Conservation (phyloP, 2,888 invertebrate species). For the Malthinus flaveolus region DNA sequence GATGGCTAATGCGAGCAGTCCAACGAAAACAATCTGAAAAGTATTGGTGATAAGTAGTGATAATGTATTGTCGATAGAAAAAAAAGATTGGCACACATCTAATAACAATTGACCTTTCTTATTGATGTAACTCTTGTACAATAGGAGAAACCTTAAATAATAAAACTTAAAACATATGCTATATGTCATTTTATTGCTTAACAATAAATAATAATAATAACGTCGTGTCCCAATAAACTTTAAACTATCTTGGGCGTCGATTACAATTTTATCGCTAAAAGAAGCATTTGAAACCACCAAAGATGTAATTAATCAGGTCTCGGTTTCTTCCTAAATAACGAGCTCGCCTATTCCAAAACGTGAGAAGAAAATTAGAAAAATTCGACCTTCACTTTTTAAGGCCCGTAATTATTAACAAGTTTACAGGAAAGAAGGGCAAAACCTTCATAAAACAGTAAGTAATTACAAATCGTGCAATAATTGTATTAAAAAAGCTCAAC, state of each 20-base stretch:
- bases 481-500: too few relatives aligned
- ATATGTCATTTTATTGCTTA: slow-evolving; percentile 1
- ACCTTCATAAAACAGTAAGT: neutral
- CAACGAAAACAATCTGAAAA: slow-evolving; percentile 19
- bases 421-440: slow-evolving; percentile 1
- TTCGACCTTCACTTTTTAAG: too few relatives aligned
- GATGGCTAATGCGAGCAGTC: slow-evolving; percentile 33
- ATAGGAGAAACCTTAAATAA: slow-evolving; percentile 7
- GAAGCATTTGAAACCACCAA: too few relatives aligned
- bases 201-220: neutral
- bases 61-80: neutral
- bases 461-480: too few relatives aligned
- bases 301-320: too few relatives aligned
- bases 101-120: neutral
- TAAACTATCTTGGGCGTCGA: neutral
- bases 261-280: too few relatives aligned
- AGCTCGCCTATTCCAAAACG: too few relatives aligned
- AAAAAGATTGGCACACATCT: neutral
- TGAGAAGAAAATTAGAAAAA: too few relatives aligned
- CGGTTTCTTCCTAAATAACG: too few relatives aligned
- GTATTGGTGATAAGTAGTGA: too few relatives aligned
- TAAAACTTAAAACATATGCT: slow-evolving; percentile 2
- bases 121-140: slow-evolving; percentile 2
- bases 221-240: neutral
- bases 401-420: neutral